Evolutionary conservation across 2,113 vertebrate species (phyloP).

Genomic region (Pitta sordida): DNA sequence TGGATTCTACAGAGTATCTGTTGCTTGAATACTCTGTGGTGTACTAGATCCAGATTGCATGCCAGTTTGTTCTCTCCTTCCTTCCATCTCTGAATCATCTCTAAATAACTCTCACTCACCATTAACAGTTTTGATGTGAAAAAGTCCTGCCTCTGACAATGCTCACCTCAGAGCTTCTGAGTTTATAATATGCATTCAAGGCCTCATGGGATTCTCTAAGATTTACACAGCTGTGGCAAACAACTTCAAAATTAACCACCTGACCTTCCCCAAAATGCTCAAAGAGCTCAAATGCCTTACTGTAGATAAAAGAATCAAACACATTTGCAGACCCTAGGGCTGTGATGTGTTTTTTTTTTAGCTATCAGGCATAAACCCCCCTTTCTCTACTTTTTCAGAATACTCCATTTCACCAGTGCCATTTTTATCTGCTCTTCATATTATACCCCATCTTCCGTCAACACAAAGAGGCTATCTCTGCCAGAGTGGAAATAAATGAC

Average conservation of each 20-base stretch:
- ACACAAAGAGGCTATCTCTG: not conserved
- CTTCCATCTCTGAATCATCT: not conserved
- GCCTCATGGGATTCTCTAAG: not conserved
- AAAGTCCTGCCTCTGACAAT: not conserved
- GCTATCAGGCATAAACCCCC: not conserved
- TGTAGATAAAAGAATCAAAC: constrained; percentile 25
- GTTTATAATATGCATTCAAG: not conserved
- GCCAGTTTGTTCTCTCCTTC: not conserved
- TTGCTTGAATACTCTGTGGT: not conserved
- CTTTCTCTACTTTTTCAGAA: not conserved
- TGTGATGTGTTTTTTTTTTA: not conserved
- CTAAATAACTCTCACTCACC: not conserved
- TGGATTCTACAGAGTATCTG: not conserved
- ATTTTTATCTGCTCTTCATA: not conserved
- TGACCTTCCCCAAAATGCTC: constrained; percentile 3
- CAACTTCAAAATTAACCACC: constrained; percentile 27
- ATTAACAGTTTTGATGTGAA: not conserved
- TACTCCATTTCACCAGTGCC: not conserved
- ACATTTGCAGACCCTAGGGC: not conserved
- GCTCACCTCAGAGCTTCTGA: not conserved
- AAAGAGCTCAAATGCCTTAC: constrained; percentile 7
- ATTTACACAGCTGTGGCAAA: constrained; percentile 51
- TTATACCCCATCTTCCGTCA: not conserved
- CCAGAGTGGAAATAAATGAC: not conserved
- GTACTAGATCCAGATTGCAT: not conserved